phyloP scores from a whole-genome alignment of 2,888 invertebrate species.

The Erynnis tages region DNA sequence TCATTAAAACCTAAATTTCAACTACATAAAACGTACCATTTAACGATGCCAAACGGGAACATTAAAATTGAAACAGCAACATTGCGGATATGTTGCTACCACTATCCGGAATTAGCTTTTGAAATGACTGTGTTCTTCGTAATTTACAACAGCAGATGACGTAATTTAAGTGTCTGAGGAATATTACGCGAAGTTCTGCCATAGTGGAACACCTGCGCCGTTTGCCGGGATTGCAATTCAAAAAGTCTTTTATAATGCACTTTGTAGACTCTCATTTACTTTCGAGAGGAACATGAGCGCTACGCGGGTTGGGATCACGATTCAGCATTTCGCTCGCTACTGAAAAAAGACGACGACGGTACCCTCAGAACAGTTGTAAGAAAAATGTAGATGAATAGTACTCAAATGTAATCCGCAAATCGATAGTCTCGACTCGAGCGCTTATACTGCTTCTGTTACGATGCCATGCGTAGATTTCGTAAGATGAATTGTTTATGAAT shows the following conservation, averaged over 20 bases:
- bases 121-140: background rate
- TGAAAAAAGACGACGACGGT: constrained; percentile 40
- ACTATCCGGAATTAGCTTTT: background rate
- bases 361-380: background rate
- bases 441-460: constrained; percentile 51
- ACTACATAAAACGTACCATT: background rate
- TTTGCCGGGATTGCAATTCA: constrained; percentile 45
- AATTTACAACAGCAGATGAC: constrained; percentile 12
- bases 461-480: constrained; percentile 50
- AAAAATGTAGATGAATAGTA: background rate
- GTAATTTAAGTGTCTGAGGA: constrained; percentile 38
- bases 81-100: no score
- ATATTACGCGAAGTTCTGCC: constrained; percentile 51
- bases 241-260: constrained; percentile 54
- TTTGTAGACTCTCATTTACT: constrained; percentile 57
- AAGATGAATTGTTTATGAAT: constrained; percentile 63
- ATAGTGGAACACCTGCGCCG: constrained; percentile 52
- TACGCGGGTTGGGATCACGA: constrained; percentile 51
- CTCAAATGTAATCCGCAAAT: constrained; percentile 48
- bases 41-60: constrained; percentile 3
- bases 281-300: constrained; percentile 42
- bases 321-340: constrained; percentile 55
- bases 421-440: constrained; percentile 48
- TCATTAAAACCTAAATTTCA: background rate
- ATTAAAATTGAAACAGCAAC: background rate